These are phyloP conservation scores for Tetranychus urticae DNA, from an alignment of 1,140 invertebrate species.

Conservation along the genomic window DNA sequence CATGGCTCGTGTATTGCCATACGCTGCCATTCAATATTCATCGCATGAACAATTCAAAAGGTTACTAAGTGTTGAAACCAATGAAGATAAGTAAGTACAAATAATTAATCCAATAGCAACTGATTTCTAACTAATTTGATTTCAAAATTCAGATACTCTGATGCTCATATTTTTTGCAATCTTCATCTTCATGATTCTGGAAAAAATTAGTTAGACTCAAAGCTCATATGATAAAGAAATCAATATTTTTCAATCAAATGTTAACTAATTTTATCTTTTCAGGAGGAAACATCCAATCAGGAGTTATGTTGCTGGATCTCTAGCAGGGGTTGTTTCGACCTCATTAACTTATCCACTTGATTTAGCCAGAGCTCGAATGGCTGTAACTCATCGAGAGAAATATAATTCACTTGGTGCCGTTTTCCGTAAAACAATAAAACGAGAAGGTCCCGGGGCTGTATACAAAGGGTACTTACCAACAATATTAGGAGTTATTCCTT, in stretches of 20 bases:
- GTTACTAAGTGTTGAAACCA: constrained; percentile 38
- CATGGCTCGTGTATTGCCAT: constrained; percentile 84
- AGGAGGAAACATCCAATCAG: constrained; percentile 15
- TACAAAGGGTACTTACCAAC: constrained; percentile 76
- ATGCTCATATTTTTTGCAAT: not conserved
- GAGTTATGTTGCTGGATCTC: constrained; percentile 63
- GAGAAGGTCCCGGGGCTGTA: constrained; percentile 51
- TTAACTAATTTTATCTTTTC: constrained; percentile 4
- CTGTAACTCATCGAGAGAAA: constrained; percentile 56
- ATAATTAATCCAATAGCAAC: not conserved
- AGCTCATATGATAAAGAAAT: no score
- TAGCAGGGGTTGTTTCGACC: constrained; percentile 82
- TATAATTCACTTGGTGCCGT: constrained; percentile 35
- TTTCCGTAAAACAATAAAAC: constrained; percentile 49
- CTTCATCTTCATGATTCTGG: no score
- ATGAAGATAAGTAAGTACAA: constrained; percentile 8
- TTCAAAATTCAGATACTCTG: no score
- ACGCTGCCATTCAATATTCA: constrained; percentile 89
- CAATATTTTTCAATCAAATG: no score
- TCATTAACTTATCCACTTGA: constrained; percentile 85
- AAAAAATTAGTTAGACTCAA: no score
- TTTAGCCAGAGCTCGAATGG: constrained; percentile 87
- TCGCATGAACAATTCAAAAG: constrained; percentile 88
- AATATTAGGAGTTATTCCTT: constrained; percentile 77
- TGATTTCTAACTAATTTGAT: not conserved